These are phyloP conservation scores for Parauchenoglanis ngamensis DNA, from an alignment of 2,797 vertebrate genomes.

Conservation along the genomic window DNA sequence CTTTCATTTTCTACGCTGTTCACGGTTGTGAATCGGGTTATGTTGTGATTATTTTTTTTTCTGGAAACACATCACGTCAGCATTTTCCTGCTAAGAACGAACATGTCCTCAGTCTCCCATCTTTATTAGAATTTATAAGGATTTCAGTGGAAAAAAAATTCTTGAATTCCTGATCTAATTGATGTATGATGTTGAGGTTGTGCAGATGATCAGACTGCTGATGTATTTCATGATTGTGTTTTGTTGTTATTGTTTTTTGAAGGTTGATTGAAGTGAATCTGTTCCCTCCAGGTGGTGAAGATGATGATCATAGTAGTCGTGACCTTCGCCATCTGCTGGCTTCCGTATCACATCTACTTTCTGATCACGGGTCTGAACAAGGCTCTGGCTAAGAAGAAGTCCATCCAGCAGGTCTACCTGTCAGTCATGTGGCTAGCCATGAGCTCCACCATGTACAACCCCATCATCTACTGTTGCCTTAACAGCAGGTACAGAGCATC, in stretches of 20 bases:
- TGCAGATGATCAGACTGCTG: not conserved
- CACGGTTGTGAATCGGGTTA: not conserved
- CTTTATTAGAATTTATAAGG: not conserved
- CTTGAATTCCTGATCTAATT: not conserved
- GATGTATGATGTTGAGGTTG: not conserved
- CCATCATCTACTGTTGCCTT: conserved; percentile 98
- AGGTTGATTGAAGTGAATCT: not conserved
- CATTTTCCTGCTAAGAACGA: not conserved
- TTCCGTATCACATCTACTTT: conserved; percentile 95
- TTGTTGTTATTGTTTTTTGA: not conserved
- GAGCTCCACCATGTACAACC: conserved; percentile 99
- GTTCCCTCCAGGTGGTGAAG: conserved; percentile 88
- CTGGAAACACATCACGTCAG: not conserved
- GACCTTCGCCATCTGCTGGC: conserved; percentile 95
- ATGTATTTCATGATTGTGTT: not conserved
- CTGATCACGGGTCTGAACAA: conserved; percentile 86
- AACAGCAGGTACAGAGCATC: conserved; percentile 86
- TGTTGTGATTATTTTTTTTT: not conserved
- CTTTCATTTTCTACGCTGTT: not conserved
- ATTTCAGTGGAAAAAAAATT: not conserved
- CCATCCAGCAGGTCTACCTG: conserved; percentile 95
- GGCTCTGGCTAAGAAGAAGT: conserved; percentile 83
- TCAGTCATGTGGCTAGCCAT: conserved; percentile 95
- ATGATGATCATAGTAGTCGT: conserved; percentile 99
- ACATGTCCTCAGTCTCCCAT: not conserved